Evolutionary conservation across 2,113 vertebrate species (phyloP).

Genomic region (Pogona vitticeps): DNA sequence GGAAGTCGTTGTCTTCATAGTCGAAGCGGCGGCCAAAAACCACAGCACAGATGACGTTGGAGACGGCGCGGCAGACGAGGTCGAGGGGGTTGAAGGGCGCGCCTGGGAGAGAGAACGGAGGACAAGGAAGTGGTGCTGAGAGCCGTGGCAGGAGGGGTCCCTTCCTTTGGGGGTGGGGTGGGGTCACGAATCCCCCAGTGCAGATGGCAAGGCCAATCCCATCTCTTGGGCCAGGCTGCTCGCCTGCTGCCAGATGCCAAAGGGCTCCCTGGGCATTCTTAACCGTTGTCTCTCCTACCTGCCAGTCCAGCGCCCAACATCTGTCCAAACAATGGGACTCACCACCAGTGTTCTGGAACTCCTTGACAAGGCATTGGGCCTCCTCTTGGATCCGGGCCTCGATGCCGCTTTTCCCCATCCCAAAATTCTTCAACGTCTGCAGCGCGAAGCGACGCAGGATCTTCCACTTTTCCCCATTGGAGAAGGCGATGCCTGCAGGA

Average conservation of each 20-base stretch:
- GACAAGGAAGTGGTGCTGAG: neutral
- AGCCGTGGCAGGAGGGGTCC: neutral
- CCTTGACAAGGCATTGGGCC: constrained; percentile 57
- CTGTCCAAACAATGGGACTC: neutral
- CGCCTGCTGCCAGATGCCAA: too few relatives aligned
- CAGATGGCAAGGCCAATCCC: too few relatives aligned
- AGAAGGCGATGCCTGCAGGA: constrained; percentile 68
- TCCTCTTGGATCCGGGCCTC: constrained; percentile 80
- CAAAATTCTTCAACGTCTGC: constrained; percentile 76
- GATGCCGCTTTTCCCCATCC: constrained; percentile 79
- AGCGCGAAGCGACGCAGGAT: constrained; percentile 76
- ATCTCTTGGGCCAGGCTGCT: too few relatives aligned
- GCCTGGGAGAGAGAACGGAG: neutral
- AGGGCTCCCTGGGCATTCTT: neutral
- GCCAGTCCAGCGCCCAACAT: neutral
- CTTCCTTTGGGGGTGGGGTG: neutral
- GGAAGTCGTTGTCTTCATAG: constrained; percentile 32
- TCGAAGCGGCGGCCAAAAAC: constrained; percentile 36
- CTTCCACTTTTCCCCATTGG: constrained; percentile 75
- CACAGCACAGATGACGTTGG: constrained; percentile 42
- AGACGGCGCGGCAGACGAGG: constrained; percentile 33
- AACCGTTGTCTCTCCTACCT: neutral
- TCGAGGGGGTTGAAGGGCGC: neutral
- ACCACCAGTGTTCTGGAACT: neutral
- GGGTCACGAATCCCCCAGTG: neutral